Evolutionary conservation across 2,888 invertebrate species (phyloP).

Genomic region (Spatulosminthurus flaviceps): DNA sequence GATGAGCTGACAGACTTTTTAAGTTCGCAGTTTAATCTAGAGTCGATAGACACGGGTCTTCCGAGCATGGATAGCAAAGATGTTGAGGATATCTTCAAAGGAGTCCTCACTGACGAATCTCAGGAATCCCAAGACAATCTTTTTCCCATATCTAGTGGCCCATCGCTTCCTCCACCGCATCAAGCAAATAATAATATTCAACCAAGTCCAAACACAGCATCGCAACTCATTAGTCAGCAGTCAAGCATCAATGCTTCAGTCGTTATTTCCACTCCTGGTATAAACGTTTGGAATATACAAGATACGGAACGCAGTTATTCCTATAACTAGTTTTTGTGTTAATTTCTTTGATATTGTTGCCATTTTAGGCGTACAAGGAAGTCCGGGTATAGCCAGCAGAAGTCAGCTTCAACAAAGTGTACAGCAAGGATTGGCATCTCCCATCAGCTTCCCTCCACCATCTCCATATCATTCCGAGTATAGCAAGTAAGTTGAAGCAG

Average conservation of each 20-base stretch:
- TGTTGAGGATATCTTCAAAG: constrained; percentile 91
- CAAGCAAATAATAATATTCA: constrained; percentile 46
- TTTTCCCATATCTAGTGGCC: constrained; percentile 51
- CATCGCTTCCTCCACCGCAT: constrained; percentile 60
- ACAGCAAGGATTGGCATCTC: constrained; percentile 69
- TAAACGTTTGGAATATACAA: no score
- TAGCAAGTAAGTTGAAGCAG: constrained; percentile 74
- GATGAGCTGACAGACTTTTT: constrained; percentile 77
- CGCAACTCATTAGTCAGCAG: constrained; percentile 41
- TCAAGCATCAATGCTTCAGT: constrained; percentile 35
- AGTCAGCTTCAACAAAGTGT: constrained; percentile 58
- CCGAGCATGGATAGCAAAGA: constrained; percentile 91
- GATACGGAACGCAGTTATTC: no score
- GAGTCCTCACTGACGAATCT: constrained; percentile 81
- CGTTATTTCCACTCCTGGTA: constrained; percentile 41
- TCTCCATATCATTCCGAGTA: constrained; percentile 83
- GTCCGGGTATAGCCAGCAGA: constrained; percentile 59
- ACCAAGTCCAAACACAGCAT: constrained; percentile 36
- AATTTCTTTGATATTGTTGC: not conserved
- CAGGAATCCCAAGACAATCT: constrained; percentile 79
- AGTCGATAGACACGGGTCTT: constrained; percentile 75
- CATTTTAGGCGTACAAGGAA: constrained; percentile 58
- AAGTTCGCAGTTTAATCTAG: constrained; percentile 75
- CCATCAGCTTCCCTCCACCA: constrained; percentile 78
- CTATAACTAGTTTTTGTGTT: not conserved